These are phyloP conservation scores for Abscondita cerata DNA, from an alignment of 2,888 invertebrate genomes.

Conservation along the genomic window DNA sequence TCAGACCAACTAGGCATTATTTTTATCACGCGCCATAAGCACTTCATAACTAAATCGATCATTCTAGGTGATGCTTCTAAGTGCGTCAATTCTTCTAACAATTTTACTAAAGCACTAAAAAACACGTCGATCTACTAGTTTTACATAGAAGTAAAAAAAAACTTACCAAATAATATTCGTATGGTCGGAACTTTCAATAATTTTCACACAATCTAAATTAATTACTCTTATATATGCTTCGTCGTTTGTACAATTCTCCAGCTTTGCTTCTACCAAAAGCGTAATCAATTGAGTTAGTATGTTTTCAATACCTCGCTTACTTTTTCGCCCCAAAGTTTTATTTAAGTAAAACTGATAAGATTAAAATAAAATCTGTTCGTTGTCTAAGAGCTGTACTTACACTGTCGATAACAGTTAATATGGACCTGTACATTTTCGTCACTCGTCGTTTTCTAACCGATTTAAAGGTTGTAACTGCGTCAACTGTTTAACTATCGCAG, in stretches of 20 bases:
- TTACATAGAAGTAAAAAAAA: neutral
- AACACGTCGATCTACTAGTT: too few species aligned
- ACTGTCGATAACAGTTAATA: constrained; percentile 62
- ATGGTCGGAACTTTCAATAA: constrained; percentile 78
- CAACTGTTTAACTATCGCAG: constrained; percentile 70
- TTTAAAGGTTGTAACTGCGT: constrained; percentile 59
- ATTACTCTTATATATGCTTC: constrained; percentile 74
- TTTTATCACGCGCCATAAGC: constrained; percentile 94
- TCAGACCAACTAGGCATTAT: constrained; percentile 82
- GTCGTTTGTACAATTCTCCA: constrained; percentile 67
- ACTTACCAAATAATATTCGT: constrained; percentile 74
- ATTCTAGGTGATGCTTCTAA: constrained; percentile 73
- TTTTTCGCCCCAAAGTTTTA: constrained; percentile 68
- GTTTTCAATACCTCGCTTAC: constrained; percentile 71
- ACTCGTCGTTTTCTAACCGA: constrained; percentile 51
- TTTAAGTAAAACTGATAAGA: constrained; percentile 65
- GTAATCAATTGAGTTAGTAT: constrained; percentile 75
- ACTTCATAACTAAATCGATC: constrained; percentile 87
- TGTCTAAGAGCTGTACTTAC: constrained; percentile 52
- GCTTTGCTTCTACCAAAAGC: constrained; percentile 72
- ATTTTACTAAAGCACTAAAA: constrained; percentile 82
- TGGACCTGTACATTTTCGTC: constrained; percentile 61
- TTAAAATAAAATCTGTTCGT: constrained; percentile 13
- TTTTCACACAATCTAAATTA: constrained; percentile 77
- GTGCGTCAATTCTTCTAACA: constrained; percentile 86